Base-by-base conservation (phyloP, 2,888 invertebrate genomes). In the Hypena proboscidalis region DNA sequence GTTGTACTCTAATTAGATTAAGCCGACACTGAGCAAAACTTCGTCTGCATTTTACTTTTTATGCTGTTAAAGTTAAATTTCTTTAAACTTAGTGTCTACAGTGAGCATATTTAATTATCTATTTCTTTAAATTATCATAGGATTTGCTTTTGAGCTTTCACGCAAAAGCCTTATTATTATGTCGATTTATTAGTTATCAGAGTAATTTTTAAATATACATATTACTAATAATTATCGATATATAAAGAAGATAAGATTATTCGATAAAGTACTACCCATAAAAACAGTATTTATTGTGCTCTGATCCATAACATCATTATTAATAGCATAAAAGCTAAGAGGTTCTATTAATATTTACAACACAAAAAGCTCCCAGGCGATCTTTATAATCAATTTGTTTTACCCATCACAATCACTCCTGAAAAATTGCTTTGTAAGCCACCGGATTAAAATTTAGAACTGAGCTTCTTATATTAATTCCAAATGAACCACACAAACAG, bases 1-100 rank as follows among this genome's bases (percentile, higher is more conserved):
- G 68, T 62, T 73, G 61, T 67, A 67, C 69, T 73, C 70, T 82
- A 83, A 85, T 83, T 81, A 81, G 76, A 82, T 81, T 78, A 83
- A 67, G 67, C 62, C 58, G 45, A 45, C 55, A 67, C 62, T 53
- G 46, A 63, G 63, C 48, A 58, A 68, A 76, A 74, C 63, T 63
- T 56, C 52, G 52, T 56, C 53, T 68, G 58, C 60, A 59, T 60
- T 63, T 61, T 59, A 58, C 44, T 62, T 67, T 67, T 58, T 58
- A 50, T 51, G 37, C 36, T 44, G 36, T 42, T 31, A 33, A 38
- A n/a, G n/a, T n/a, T n/a, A n/a, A 17, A 40, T 51, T 55, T 56
- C 46, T 45, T 59, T 46, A 58, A 67, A 51, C 42, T 53, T 30
- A 22, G 23, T 45, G 29, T 38, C 25, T 42, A 9, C 19, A 27